Conservation (phyloP, 2,888 invertebrate genomes). For the Phorcus lineatus region DNA sequence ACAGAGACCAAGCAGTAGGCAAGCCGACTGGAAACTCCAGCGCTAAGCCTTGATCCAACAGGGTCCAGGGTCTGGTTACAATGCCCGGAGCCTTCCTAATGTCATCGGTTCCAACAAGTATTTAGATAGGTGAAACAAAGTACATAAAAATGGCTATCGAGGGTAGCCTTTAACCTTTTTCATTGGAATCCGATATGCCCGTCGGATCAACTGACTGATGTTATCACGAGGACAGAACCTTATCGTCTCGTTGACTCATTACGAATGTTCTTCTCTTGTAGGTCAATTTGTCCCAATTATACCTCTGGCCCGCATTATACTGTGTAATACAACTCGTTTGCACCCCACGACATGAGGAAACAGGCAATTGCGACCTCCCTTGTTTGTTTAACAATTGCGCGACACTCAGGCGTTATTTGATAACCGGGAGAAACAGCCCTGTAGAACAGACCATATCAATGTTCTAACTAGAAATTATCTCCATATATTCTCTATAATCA, state of each 20-base stretch:
- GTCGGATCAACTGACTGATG: neutral
- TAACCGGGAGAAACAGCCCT: neutral
- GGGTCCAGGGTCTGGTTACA: no score
- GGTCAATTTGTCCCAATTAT: conserved; percentile 13
- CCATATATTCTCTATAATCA: no score
- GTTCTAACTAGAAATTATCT: no score
- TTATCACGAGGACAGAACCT: neutral
- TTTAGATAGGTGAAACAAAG: conserved; percentile 15
- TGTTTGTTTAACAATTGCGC: neutral
- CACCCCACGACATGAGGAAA: neutral
- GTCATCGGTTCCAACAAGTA: neutral
- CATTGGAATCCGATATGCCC: neutral
- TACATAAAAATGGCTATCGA: conserved; percentile 10
- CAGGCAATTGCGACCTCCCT: neutral
- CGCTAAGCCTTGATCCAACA: no score
- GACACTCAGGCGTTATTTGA: neutral
- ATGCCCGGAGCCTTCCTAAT: no score
- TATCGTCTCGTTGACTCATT: conserved; percentile 1
- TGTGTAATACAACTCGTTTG: neutral
- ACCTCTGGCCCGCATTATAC: neutral
- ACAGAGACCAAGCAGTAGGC: no score
- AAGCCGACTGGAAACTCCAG: no score
- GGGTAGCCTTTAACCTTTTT: conserved; percentile 5
- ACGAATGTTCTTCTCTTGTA: neutral
- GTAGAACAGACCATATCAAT: no score